phyloP scores from a whole-genome alignment of 2,797 vertebrate species.

The Chelidonichthys spinosus region DNA sequence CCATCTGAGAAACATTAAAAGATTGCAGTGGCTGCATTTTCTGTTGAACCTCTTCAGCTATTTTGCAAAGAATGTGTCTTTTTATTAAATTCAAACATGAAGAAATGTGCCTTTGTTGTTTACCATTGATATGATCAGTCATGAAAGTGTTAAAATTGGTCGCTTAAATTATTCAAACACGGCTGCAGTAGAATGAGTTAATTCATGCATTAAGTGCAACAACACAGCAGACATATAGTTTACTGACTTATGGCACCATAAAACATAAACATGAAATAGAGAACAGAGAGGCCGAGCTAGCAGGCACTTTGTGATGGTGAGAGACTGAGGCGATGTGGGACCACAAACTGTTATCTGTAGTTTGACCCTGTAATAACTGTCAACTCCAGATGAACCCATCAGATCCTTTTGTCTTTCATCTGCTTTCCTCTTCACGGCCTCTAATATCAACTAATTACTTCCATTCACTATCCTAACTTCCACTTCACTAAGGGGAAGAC shows the following conservation, averaged over 20 bases:
- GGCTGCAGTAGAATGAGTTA: slow-evolving; percentile 35
- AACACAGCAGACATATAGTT: slow-evolving; percentile 5
- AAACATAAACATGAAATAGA: slow-evolving; percentile 4
- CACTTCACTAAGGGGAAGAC: slow-evolving; percentile 48
- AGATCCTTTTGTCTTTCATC: slow-evolving; percentile 48
- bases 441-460: slow-evolving; percentile 63
- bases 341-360: slow-evolving; percentile 18
- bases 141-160: slow-evolving; percentile 46
- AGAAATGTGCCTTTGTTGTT: slow-evolving; percentile 43
- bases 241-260: slow-evolving; percentile 19
- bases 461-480: slow-evolving; percentile 53
- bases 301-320: background rate
- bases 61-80: slow-evolving; percentile 46
- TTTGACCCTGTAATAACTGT: slow-evolving; percentile 38
- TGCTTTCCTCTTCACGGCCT: slow-evolving; percentile 22
- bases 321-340: too few species aligned
- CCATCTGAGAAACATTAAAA: slow-evolving; percentile 67
- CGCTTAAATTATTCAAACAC: slow-evolving; percentile 42
- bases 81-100: slow-evolving; percentile 38
- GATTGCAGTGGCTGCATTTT: slow-evolving; percentile 62
- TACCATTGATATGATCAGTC: slow-evolving; percentile 44
- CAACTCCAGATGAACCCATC: slow-evolving; percentile 44
- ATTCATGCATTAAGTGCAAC: slow-evolving; percentile 15
- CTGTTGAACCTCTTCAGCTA: slow-evolving; percentile 56
- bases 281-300: too few species aligned